Evolutionary conservation across 1,140 invertebrate species (phyloP), one percentile per base, ranked within the genome.

Genomic region (Trachymyrmex septentrionalis): DNA sequence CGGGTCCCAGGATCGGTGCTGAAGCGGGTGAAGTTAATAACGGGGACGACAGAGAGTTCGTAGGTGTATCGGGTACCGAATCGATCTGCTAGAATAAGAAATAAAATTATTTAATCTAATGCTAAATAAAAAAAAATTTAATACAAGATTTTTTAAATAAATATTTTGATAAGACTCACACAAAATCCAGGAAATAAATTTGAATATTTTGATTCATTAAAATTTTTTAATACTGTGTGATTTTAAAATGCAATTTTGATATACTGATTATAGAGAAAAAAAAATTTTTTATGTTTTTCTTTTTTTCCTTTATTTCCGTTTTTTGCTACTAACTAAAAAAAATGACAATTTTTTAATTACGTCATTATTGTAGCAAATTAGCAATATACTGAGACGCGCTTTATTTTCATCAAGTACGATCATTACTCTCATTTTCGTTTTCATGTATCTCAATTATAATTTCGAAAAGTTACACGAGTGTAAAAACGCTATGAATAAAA

Each of bases 1-100:
- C 98, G 53, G 97, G 97, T 75, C 95, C 96, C 63, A 98, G 96
- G 77, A 98, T 90, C 12, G 96, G 95, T 69, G 95, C 93, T 14
- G 96, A 92, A 86, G 96, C 95, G 76, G 96, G 95, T 90, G 93
- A 93, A 50, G 92, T 77, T 86, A 93, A 87, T 57, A 94, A 91
- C 38, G 89, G 87, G 19, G 93, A 92, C 61, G 92, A 91, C 34
- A 94, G 87, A 30, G 88, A 86, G 78, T 91, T 93, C 61, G 92
- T 93, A 57, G 94, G 91, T 76, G 93, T 93, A 38, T 96, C 95
- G 55, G 93, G 93, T 69, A 90, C 87, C 78, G 90, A 87, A 59
- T 94, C 93, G 84, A 80, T 88, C 90, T 94, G 84, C 69, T 91
- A 57, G 80, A 50, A 50, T 27, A 44, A 48, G 61, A 75, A 57